Percentiles rank a stretch among this genome's conserved stretches.
Conservation (phyloP, 2,113 vertebrate species). For the Melanerpes formicivorus region DNA sequence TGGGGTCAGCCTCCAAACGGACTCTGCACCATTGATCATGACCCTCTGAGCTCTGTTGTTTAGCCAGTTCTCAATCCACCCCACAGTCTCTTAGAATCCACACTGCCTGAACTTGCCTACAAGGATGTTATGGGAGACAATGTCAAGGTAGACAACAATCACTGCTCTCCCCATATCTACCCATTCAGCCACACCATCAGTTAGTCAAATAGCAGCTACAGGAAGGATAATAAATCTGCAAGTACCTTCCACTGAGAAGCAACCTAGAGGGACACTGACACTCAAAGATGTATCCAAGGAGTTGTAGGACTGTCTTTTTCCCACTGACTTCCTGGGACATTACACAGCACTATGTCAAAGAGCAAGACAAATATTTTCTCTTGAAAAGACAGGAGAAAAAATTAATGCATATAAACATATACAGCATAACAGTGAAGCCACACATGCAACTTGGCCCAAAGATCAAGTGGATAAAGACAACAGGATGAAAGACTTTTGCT, state of each 20-base stretch:
- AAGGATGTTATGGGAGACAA: too few species aligned
- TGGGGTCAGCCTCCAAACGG: too few species aligned
- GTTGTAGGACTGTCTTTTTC: background rate
- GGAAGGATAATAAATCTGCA: background rate
- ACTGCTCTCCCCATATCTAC: too few species aligned
- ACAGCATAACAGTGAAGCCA: background rate
- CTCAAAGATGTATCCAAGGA: background rate
- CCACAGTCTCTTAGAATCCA: too few species aligned
- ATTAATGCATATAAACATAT: background rate
- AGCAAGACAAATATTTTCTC: background rate
- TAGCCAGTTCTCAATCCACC: too few species aligned
- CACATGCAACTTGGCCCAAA: background rate
- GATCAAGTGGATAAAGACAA: background rate
- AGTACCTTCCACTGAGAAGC: background rate
- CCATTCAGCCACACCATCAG: too few species aligned
- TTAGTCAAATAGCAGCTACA: background rate
- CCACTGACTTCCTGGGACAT: background rate
- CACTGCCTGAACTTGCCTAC: too few species aligned
- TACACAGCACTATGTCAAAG: background rate
- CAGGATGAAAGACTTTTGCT: background rate
- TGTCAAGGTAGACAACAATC: too few species aligned
- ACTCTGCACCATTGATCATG: too few species aligned
- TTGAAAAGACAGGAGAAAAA: background rate
- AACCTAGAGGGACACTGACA: background rate
- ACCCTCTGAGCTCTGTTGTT: too few species aligned